A percentile compares a stretch with the other conserved stretches of the same genome.
Evolutionary conservation across 1,140 invertebrate genomes (phyloP).

Genomic region (Pentalonia nigronervosa): DNA sequence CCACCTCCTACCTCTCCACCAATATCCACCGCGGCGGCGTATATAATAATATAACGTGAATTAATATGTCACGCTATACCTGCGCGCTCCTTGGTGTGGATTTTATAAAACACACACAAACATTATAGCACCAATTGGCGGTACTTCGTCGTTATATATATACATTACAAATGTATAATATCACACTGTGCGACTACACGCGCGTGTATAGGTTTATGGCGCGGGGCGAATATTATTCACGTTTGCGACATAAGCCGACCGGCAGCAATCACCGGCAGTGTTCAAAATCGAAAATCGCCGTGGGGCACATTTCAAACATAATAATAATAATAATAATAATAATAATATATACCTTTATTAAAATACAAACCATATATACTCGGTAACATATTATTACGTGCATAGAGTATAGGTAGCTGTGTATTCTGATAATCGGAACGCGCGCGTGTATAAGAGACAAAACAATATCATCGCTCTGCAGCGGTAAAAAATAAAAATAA

Average conservation of each 20-base stretch:
- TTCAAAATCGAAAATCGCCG: conserved; percentile 30
- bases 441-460: not conserved
- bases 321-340: not conserved
- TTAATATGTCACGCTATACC: not conserved
- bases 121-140: not conserved
- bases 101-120: not conserved
- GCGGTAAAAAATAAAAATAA: not conserved
- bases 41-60: not conserved
- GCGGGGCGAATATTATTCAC: not conserved
- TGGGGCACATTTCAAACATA: conserved; percentile 17
- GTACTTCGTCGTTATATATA: not conserved
- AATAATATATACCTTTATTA: not conserved
- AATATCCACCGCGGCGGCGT: too few species aligned
- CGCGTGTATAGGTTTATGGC: not conserved
- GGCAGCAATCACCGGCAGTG: conserved; percentile 17
- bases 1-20: too few species aligned
- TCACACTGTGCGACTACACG: not conserved
- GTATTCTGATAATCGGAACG: not conserved
- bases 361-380: conserved; percentile 18
- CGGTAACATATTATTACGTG: not conserved
- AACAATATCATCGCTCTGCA: not conserved
- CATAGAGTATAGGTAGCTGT: not conserved
- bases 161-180: not conserved
- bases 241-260: conserved; percentile 24
- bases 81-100: not conserved